Evolutionary conservation across 2,888 invertebrate genomes (phyloP).

Genomic region (Parnassius orleans): DNA sequence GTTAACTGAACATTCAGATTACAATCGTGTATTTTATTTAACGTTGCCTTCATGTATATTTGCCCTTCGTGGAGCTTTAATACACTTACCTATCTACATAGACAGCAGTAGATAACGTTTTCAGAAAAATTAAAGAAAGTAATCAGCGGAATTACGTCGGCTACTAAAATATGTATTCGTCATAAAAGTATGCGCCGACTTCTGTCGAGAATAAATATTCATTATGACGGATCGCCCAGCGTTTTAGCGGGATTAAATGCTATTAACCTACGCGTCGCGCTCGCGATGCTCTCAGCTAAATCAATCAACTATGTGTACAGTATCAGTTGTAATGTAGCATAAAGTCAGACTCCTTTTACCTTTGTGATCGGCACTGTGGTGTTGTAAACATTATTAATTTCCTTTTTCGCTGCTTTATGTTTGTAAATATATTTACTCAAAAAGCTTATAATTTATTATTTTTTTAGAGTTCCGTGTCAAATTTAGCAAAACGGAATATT

Average conservation of each 20-base stretch:
- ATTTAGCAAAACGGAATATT: too few relatives aligned
- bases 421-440: too few relatives aligned
- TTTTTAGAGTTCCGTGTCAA: too few relatives aligned
- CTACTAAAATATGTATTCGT: constrained; percentile 81
- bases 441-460: too few relatives aligned
- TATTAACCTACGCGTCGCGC: constrained; percentile 62
- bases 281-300: constrained; percentile 62
- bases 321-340: constrained; percentile 25
- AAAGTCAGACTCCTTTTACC: constrained; percentile 9
- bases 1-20: constrained; percentile 22
- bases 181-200: constrained; percentile 77
- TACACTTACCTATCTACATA: constrained; percentile 58
- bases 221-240: constrained; percentile 75
- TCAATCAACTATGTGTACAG: constrained; percentile 53
- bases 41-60: constrained; percentile 59
- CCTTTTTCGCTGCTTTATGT: too few relatives aligned
- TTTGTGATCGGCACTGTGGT: constrained; percentile 9
- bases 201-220: constrained; percentile 78
- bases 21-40: constrained; percentile 41
- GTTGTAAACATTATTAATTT: too few relatives aligned
- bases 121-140: constrained; percentile 78
- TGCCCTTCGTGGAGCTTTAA: constrained; percentile 62
- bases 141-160: constrained; percentile 76
- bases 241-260: constrained; percentile 79
- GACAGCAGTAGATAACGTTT: constrained; percentile 48